Evolutionary conservation across 2,113 vertebrate genomes (phyloP), one percentile per base, ranked within the genome.

Genomic region (Pao palembangensis): DNA sequence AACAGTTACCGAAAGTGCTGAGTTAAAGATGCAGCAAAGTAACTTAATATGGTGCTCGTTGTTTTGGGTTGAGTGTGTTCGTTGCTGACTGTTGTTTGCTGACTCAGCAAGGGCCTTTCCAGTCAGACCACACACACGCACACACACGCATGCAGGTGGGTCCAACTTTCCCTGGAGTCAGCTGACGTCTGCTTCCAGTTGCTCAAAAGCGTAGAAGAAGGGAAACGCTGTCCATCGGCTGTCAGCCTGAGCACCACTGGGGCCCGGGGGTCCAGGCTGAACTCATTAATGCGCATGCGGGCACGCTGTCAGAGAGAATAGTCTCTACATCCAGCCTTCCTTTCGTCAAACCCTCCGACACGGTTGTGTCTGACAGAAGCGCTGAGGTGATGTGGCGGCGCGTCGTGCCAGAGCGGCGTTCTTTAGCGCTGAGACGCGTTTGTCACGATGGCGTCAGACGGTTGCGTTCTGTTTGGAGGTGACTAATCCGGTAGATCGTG

Each of bases 401-500:
- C 11, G 5, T 3, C 8, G 28, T 1, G 28, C 28, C 28, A 31
- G 28, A 6, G 28, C 28, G 34, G 34, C 34, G 34, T 38, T 38
- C 34, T 12, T 2, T 2, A 12, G 3, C 34, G 28, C 28, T 31
- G 28, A 12, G 34, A 31, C 5, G 28, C 5, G 28, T 31, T 38
- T 38, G 34, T 38, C 34, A 12, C 34, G 5, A 28, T 28, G 25
- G 25, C 25, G 21, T 23, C 21, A 23, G 21, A 23, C 21, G 21
- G 21, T 3, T 2, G 21, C 21, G 25, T 11, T 38, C 1, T 0
- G 13, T 16, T 21, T 61, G 42, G 64, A 46, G 57, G 56, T 51
- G 52, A 8, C 61, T 47, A 19, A 56, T 64, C 50, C 65, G 65
- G 62, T 69, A 17, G 64, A 70, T 72, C 66, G 28, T 73, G 75